These are phyloP conservation scores for Dorcus hopei DNA, from an alignment of 2,888 invertebrate genomes.

Conservation along the genomic window DNA sequence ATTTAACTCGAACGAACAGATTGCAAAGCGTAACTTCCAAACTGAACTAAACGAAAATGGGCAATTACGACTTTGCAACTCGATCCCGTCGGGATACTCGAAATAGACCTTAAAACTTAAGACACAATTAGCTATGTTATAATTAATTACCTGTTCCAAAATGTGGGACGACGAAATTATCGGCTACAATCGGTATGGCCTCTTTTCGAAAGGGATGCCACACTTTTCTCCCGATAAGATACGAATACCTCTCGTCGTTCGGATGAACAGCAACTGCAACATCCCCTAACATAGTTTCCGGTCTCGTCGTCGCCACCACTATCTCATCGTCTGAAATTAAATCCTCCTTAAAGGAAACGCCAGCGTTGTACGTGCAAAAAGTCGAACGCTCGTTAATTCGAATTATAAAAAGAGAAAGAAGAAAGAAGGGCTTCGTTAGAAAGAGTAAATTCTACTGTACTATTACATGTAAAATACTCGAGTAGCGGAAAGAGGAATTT, in stretches of 20 bases:
- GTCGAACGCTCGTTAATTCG: neutral
- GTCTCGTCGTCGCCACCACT: conserved; percentile 93
- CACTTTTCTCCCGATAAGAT: conserved; percentile 77
- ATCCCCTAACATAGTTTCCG: conserved; percentile 98
- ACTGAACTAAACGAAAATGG: too few species aligned
- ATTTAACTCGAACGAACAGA: too few species aligned
- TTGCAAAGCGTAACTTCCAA: too few species aligned
- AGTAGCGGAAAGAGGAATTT: too few species aligned
- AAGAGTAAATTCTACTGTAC: too few species aligned
- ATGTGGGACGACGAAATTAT: conserved; percentile 89
- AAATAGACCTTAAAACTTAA: too few species aligned
- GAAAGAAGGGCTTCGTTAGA: neutral
- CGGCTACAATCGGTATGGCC: conserved; percentile 82
- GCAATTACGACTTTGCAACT: too few species aligned
- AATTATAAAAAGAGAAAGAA: neutral
- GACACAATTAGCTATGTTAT: too few species aligned
- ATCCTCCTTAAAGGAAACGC: neutral
- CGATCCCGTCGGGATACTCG: too few species aligned
- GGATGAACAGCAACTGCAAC: conserved; percentile 98
- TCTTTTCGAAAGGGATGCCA: conserved; percentile 86
- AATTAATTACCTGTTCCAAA: conserved; percentile 82
- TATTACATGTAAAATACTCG: too few species aligned
- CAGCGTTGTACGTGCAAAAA: neutral
- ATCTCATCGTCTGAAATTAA: conserved; percentile 65
- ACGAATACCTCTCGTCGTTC: conserved; percentile 77